Percentiles rank a stretch among this genome's conserved stretches.
Conservation (phyloP, 2,888 invertebrate genomes). For the Notocelia uddmanniana region DNA sequence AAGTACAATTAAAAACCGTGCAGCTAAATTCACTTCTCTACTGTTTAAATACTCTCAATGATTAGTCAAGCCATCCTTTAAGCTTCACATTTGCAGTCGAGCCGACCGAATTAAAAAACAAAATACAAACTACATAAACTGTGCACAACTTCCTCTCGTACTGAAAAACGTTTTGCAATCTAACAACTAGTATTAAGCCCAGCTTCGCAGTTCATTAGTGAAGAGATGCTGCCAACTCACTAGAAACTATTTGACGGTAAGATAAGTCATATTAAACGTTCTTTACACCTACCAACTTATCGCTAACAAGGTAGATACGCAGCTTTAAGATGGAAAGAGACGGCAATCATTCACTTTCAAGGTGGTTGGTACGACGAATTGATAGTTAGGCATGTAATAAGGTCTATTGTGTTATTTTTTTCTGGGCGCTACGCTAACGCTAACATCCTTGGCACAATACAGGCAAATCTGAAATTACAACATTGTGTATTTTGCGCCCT, state of each 20-base stretch:
- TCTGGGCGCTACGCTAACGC: too few relatives aligned
- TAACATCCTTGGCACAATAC: too few relatives aligned
- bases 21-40: background rate
- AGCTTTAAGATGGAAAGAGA: too few relatives aligned
- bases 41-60: background rate
- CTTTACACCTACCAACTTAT: too few relatives aligned
- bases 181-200: slow-evolving; percentile 1
- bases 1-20: too few relatives aligned
- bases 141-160: slow-evolving; percentile 1
- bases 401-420: too few relatives aligned
- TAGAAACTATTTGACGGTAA: slow-evolving; percentile 5
- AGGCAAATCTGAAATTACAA: too few relatives aligned
- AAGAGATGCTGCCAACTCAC: slow-evolving; percentile 15
- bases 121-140: background rate
- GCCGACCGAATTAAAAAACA: background rate
- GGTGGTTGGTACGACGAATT: too few relatives aligned
- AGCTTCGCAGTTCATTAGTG: slow-evolving; percentile 26
- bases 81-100: slow-evolving; percentile 2
- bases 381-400: too few relatives aligned
- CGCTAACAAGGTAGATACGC: too few relatives aligned
- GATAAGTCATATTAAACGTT: background rate
- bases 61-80: background rate
- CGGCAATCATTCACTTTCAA: too few relatives aligned
- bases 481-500: too few relatives aligned
- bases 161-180: slow-evolving; percentile 6